These are phyloP conservation scores for Conus betulinus DNA, from an alignment of 1,140 invertebrate genomes.

Conservation along the genomic window DNA sequence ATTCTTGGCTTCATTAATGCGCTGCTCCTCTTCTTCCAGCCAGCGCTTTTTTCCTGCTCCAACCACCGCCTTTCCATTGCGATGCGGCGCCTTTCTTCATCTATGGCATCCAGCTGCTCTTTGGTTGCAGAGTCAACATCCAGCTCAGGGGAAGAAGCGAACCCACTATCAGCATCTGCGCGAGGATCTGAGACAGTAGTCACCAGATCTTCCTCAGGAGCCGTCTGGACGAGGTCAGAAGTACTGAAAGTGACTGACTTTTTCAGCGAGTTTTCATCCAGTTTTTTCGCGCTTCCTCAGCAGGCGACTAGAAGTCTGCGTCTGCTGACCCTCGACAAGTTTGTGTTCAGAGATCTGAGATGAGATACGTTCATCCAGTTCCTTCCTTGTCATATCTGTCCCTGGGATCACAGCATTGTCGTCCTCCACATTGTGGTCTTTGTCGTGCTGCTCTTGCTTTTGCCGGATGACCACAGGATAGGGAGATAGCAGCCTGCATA, in stretches of 20 bases:
- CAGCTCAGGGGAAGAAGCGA: constrained; percentile 17
- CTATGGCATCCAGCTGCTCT: constrained; percentile 3
- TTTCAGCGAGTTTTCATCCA: constrained; percentile 60
- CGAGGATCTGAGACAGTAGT: neutral
- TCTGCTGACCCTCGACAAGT: constrained; percentile 31
- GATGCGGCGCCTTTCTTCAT: neutral
- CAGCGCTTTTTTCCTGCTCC: constrained; percentile 24
- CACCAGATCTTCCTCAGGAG: neutral
- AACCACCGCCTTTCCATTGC: constrained; percentile 34
- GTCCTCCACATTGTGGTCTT: constrained; percentile 38
- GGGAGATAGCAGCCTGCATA: constrained; percentile 46
- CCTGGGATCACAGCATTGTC: constrained; percentile 59
- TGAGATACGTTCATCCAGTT: constrained; percentile 65
- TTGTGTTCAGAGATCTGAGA: constrained; percentile 60
- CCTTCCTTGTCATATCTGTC: constrained; percentile 61
- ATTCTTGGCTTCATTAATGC: neutral
- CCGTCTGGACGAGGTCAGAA: constrained; percentile 20
- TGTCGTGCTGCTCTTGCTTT: constrained; percentile 15
- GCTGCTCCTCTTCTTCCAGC: constrained; percentile 10
- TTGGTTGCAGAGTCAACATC: neutral
- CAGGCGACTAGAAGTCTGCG: constrained; percentile 30
- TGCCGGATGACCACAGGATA: constrained; percentile 50
- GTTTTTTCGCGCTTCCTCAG: constrained; percentile 58
- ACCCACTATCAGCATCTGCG: constrained; percentile 1
- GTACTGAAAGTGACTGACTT: constrained; percentile 63